Conservation (phyloP, 2,888 invertebrate genomes). For the Phaedon cochleariae region DNA sequence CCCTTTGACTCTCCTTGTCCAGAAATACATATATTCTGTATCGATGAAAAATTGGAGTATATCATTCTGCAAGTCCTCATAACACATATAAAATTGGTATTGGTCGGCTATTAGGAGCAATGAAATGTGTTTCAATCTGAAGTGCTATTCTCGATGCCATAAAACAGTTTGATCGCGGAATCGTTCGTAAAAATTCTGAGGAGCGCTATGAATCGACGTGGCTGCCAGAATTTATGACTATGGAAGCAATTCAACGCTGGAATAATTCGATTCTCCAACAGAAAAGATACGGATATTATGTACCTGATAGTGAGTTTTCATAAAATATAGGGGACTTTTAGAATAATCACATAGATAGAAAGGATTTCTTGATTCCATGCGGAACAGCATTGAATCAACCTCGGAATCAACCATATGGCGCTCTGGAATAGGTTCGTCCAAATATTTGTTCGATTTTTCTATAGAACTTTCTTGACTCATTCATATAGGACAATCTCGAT, state of each 20-base stretch:
- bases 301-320: no score
- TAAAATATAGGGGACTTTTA: no score
- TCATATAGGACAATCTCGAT: no score
- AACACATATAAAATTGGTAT: background rate
- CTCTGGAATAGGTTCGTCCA: no score
- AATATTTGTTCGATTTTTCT: no score
- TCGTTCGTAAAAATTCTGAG: slow-evolving; percentile 11
- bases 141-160: slow-evolving; percentile 1
- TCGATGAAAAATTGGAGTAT: background rate
- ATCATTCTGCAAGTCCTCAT: background rate
- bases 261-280: background rate
- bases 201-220: slow-evolving; percentile 8
- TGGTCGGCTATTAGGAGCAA: background rate
- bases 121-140: slow-evolving; percentile 3
- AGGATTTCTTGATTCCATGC: no score
- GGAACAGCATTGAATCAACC: no score
- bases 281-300: no score
- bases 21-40: background rate
- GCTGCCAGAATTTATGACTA: slow-evolving; percentile 8
- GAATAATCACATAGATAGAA: no score
- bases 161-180: background rate
- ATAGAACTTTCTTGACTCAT: no score
- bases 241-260: background rate
- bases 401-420: no score
- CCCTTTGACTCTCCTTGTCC: background rate